Percentiles rank a stretch among this genome's conserved stretches.
phyloP scores from a whole-genome alignment of 2,888 invertebrate genomes.

The Cantharis flavilabris region DNA sequence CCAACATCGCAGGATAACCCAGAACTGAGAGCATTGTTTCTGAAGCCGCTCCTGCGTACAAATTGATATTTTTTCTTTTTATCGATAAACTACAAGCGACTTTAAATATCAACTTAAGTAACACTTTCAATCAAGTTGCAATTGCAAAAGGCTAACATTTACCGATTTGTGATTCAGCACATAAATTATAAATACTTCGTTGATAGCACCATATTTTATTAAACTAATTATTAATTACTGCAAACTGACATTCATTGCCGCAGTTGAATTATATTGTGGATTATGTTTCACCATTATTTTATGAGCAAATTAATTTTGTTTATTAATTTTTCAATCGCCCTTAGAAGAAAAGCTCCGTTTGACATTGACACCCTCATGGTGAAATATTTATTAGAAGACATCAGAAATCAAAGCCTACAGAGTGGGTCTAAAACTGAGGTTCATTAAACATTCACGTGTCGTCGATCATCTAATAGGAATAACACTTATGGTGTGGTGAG shows the following conservation, averaged over 20 bases:
- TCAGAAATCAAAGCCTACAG: no score
- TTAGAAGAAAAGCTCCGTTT: not conserved
- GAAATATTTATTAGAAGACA: no score
- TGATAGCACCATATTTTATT: constrained; percentile 6
- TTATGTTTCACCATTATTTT: constrained; percentile 1
- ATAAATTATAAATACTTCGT: not conserved
- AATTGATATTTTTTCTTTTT: not conserved
- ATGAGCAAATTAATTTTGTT: not conserved
- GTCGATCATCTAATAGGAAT: no score
- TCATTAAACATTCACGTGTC: no score
- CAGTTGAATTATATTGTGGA: constrained; percentile 2
- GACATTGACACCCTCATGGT: not conserved
- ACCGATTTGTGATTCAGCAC: not conserved
- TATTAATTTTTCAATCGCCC: not conserved
- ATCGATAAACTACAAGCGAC: not conserved
- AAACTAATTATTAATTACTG: constrained; percentile 7
- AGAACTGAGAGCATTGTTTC: not conserved
- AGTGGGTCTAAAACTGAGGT: no score
- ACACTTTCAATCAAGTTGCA: not conserved
- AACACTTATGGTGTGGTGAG: no score
- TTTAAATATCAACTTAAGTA: not conserved
- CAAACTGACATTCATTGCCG: constrained; percentile 5
- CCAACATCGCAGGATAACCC: not conserved
- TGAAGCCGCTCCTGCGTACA: not conserved
- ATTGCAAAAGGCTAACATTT: not conserved